These are phyloP conservation scores for Pseudonaja textilis DNA, from an alignment of 2,113 vertebrate species.

Conservation along the genomic window DNA sequence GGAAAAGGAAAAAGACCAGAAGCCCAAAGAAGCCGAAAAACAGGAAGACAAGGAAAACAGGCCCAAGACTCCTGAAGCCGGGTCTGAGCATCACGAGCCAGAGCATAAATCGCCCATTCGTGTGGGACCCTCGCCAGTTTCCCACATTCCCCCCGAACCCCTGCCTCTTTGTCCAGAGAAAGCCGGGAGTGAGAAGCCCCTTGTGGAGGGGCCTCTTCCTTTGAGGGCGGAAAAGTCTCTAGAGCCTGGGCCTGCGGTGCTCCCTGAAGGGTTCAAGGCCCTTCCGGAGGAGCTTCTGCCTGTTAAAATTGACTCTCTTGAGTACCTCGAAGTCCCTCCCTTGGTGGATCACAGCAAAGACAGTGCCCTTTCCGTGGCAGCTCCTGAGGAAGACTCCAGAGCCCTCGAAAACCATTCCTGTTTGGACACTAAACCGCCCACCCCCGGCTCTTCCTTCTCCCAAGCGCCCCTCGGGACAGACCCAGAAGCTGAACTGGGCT, in stretches of 20 bases:
- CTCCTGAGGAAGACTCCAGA: slow-evolving; percentile 60
- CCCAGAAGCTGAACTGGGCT: slow-evolving; percentile 62
- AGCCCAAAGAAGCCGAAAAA: slow-evolving; percentile 78
- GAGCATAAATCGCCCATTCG: slow-evolving; percentile 59
- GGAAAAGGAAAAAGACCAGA: slow-evolving; percentile 86
- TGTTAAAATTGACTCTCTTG: slow-evolving; percentile 38
- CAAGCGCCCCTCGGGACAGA: slow-evolving; percentile 63
- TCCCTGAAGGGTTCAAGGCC: slow-evolving; percentile 68
- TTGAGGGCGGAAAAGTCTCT: slow-evolving; percentile 68
- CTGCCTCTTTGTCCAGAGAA: slow-evolving; percentile 60
- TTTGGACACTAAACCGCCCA: slow-evolving; percentile 81
- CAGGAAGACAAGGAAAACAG: slow-evolving; percentile 75
- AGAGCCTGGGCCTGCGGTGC: slow-evolving; percentile 50
- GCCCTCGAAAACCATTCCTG: slow-evolving; percentile 63
- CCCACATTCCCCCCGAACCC: slow-evolving; percentile 62
- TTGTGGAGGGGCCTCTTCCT: slow-evolving; percentile 40
- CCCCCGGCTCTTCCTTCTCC: slow-evolving; percentile 75
- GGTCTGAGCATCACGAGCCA: slow-evolving; percentile 67
- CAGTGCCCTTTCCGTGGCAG: slow-evolving; percentile 49
- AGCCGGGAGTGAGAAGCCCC: slow-evolving; percentile 63
- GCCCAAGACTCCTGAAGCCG: slow-evolving; percentile 66
- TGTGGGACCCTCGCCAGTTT: slow-evolving; percentile 42
- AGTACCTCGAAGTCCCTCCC: slow-evolving; percentile 31
- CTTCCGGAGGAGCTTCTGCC: slow-evolving; percentile 59
- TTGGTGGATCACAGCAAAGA: slow-evolving; percentile 60